These are phyloP conservation scores for Archaeoteleia sp. DNA, from an alignment of 2,888 invertebrate species.

Conservation along the genomic window DNA sequence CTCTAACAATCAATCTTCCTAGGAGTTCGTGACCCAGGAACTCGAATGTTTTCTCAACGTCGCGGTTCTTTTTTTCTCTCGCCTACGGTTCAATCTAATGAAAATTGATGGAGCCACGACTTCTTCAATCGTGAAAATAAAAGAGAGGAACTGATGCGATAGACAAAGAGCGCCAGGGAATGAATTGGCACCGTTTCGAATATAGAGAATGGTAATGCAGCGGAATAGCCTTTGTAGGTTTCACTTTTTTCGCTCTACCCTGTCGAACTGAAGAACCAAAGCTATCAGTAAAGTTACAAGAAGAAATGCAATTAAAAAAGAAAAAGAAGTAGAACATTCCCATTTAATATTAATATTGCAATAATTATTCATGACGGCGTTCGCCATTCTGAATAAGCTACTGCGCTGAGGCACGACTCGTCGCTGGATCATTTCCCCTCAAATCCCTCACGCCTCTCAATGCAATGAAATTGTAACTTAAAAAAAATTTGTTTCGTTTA, in stretches of 20 bases:
- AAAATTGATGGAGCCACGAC: conserved; percentile 19
- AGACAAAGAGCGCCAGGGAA: too few relatives aligned
- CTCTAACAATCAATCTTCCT: conserved; percentile 20
- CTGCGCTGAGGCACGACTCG: too few relatives aligned
- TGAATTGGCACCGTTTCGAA: neutral
- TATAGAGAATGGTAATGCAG: conserved; percentile 13
- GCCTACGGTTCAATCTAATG: conserved; percentile 24
- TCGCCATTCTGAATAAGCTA: too few relatives aligned
- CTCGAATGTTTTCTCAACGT: conserved; percentile 21
- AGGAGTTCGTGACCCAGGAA: conserved; percentile 22
- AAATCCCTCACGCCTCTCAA: too few relatives aligned
- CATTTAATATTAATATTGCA: too few relatives aligned
- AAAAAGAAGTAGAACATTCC: too few relatives aligned
- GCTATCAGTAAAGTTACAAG: neutral
- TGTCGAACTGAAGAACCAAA: too few relatives aligned
- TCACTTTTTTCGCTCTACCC: neutral
- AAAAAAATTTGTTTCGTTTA: too few relatives aligned
- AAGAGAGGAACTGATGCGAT: conserved; percentile 1
- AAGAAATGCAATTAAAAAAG: neutral
- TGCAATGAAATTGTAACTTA: too few relatives aligned
- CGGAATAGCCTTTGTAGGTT: conserved; percentile 2
- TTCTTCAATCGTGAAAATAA: conserved; percentile 10
- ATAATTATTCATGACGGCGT: too few relatives aligned
- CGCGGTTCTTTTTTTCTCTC: conserved; percentile 10
- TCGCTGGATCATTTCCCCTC: too few relatives aligned